These are phyloP conservation scores for Brachionus rubens DNA, from an alignment of 1,140 invertebrate species.

Conservation along the genomic window DNA sequence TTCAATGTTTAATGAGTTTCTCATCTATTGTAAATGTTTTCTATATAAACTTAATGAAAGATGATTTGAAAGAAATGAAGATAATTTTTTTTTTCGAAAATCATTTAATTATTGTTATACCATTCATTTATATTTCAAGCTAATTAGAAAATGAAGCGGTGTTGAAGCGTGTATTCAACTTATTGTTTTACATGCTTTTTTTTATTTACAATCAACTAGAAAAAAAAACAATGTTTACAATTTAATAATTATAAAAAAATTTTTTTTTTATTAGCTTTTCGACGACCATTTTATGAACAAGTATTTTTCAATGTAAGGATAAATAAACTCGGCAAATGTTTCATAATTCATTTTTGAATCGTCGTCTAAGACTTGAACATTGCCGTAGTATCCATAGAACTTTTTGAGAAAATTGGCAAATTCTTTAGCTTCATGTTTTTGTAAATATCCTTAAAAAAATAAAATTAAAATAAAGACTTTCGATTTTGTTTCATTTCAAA, in stretches of 20 bases:
- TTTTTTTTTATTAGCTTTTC: not conserved
- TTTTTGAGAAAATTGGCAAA: not conserved
- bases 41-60: constrained; percentile 19
- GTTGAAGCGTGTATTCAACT: no score
- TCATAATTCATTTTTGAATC: constrained; percentile 9
- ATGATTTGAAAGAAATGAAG: no score
- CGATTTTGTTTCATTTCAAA: no score
- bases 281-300: constrained; percentile 14
- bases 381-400: not conserved
- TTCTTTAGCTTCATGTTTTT: not conserved
- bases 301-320: not conserved
- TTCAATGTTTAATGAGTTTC: not conserved
- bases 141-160: no score
- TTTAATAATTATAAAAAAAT: constrained; percentile 22
- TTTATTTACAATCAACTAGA: no score
- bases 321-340: constrained; percentile 2
- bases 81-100: no score
- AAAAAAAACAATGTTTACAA: not conserved
- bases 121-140: no score
- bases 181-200: no score
- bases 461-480: not conserved
- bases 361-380: not conserved
- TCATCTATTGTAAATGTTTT: not conserved
- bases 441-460: constrained; percentile 26
- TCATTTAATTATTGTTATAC: no score